Conservation (phyloP, 2,888 invertebrate species). For the Pheosia gnoma region DNA sequence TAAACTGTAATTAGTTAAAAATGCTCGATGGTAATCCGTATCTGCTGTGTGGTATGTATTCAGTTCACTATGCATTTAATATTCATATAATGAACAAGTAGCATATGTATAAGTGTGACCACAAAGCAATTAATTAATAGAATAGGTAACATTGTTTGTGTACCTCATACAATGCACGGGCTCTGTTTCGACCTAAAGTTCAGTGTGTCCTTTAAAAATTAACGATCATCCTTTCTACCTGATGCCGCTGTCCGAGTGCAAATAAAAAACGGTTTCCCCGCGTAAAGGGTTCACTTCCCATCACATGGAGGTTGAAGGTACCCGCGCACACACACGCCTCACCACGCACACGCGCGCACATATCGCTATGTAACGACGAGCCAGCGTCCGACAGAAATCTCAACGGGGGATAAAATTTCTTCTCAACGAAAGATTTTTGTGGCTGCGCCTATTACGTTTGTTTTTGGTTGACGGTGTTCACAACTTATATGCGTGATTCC, state of each 20-base stretch:
- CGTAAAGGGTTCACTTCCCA: conserved; percentile 86
- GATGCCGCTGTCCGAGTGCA: conserved; percentile 83
- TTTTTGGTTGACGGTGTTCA: not conserved
- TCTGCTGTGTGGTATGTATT: not conserved
- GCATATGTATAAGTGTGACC: conserved; percentile 18
- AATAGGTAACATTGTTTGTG: conserved; percentile 15
- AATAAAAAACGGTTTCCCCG: conserved; percentile 83
- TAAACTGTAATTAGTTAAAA: not conserved
- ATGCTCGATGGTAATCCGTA: not conserved
- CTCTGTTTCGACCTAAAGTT: conserved; percentile 64
- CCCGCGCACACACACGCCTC: conserved; percentile 37
- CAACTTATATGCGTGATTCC: not conserved
- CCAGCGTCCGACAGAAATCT: conserved; percentile 76
- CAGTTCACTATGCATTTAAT: conserved; percentile 8
- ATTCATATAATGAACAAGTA: not conserved
- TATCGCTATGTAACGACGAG: conserved; percentile 52
- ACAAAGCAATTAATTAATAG: conserved; percentile 13
- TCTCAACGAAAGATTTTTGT: conserved; percentile 63
- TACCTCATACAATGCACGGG: conserved; percentile 46
- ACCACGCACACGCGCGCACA: conserved; percentile 45
- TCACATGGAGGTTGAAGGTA: conserved; percentile 75
- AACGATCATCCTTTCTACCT: conserved; percentile 84
- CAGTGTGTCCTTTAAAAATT: conserved; percentile 81
- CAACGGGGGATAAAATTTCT: conserved; percentile 79
- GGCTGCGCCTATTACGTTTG: conserved; percentile 39